phyloP scores from a whole-genome alignment of 2,888 invertebrate species.

The Agrotis ipsilon region DNA sequence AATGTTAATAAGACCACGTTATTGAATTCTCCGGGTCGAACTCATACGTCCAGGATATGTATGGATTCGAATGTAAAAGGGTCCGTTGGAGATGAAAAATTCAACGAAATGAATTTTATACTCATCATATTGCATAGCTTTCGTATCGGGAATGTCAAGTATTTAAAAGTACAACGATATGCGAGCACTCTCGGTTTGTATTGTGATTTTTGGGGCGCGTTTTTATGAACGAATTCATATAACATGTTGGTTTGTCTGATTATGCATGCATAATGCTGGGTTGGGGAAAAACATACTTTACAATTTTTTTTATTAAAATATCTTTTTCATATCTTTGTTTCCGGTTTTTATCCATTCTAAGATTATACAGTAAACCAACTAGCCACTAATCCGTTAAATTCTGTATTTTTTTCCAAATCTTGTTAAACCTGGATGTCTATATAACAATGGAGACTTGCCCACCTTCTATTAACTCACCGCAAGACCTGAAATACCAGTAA shows the following conservation, averaged over 20 bases:
- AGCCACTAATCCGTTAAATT: neutral
- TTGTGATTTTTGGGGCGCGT: constrained; percentile 76
- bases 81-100: constrained; percentile 74
- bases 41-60: constrained; percentile 68
- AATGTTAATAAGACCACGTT: constrained; percentile 72
- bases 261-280: constrained; percentile 24
- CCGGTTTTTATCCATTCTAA: neutral
- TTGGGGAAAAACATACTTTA: constrained; percentile 9
- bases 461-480: neutral
- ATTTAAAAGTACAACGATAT: constrained; percentile 81
- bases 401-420: rapidly evolving
- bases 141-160: constrained; percentile 82
- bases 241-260: constrained; percentile 38
- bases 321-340: neutral
- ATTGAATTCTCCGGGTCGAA: constrained; percentile 73
- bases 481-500: constrained; percentile 6
- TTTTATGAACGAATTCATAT: constrained; percentile 58
- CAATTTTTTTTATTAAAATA: neutral
- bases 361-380: too few relatives aligned
- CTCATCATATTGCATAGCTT: constrained; percentile 86
- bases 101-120: constrained; percentile 81
- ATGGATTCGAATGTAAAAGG: constrained; percentile 75
- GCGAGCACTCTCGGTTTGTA: constrained; percentile 68
- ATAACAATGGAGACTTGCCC: neutral
- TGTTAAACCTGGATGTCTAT: neutral